phyloP scores from a whole-genome alignment of 2,888 invertebrate genomes.

The Leptothorax acervorum region DNA sequence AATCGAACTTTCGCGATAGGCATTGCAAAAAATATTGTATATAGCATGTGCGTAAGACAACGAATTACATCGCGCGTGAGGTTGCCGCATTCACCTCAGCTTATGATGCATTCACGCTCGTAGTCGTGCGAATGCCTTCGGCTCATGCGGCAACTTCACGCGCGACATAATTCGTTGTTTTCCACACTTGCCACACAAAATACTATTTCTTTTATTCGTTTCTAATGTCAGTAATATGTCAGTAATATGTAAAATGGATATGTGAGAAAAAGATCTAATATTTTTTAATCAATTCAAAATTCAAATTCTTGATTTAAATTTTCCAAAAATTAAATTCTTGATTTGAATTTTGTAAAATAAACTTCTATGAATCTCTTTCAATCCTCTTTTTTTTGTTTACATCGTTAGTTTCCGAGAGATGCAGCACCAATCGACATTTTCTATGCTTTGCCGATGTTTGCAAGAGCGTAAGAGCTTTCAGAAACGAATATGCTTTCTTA shows the following conservation, averaged over 20 bases:
- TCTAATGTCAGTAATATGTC: not conserved
- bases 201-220: not conserved
- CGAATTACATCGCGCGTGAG: too few relatives aligned
- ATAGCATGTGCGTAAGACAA: too few relatives aligned
- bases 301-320: not conserved
- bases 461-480: not conserved
- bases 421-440: slow-evolving; percentile 18
- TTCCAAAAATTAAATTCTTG: not conserved
- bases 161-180: too few relatives aligned
- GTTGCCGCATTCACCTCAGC: too few relatives aligned
- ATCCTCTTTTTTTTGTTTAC: not conserved
- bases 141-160: too few relatives aligned
- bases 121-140: too few relatives aligned
- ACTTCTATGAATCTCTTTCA: slow-evolving; percentile 1
- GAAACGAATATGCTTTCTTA: not conserved
- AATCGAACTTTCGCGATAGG: too few relatives aligned
- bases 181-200: too few relatives aligned
- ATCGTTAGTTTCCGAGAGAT: slow-evolving; percentile 18
- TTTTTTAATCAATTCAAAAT: not conserved
- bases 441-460: not conserved
- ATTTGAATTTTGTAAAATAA: not conserved
- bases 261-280: not conserved
- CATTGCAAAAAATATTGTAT: too few relatives aligned
- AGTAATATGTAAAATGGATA: not conserved
- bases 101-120: too few relatives aligned